Percentiles rank a stretch among this genome's conserved stretches.
Evolutionary conservation across 2,797 vertebrate genomes (phyloP).

Genomic region (Chromis chromis): DNA sequence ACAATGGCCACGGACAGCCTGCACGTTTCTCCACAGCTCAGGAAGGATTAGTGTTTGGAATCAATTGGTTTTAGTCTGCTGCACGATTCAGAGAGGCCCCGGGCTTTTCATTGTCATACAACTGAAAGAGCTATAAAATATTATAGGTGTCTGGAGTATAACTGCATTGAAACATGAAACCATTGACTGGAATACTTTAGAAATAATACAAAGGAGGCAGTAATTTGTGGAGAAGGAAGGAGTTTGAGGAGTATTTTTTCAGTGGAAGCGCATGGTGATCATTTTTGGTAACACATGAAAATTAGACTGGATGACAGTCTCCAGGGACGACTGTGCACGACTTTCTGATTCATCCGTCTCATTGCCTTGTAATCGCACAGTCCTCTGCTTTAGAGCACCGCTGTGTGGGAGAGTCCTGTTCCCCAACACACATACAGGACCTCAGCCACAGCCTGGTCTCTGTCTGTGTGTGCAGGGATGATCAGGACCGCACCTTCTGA

Average conservation of each 20-base stretch:
- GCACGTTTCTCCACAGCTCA: conserved; percentile 51
- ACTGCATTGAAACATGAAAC: not conserved
- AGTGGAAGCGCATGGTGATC: not conserved
- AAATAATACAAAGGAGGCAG: not conserved
- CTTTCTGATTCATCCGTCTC: not conserved
- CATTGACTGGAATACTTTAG: not conserved
- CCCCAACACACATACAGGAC: conserved; percentile 43
- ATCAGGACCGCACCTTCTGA: conserved; percentile 79
- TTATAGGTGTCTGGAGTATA: conserved; percentile 6
- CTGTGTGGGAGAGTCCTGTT: conserved; percentile 40
- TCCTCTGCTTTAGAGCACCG: conserved; percentile 22
- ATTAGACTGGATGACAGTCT: not conserved
- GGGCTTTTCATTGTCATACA: conserved; percentile 11
- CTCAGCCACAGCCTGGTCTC: conserved; percentile 57
- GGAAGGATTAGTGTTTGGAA: conserved; percentile 57
- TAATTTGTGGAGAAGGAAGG: not conserved
- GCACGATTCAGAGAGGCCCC: conserved; percentile 43
- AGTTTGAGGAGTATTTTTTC: not conserved
- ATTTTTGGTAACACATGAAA: no score
- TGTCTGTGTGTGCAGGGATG: conserved; percentile 69
- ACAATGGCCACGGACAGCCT: conserved; percentile 50
- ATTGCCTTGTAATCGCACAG: not conserved
- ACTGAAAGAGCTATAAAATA: conserved; percentile 18
- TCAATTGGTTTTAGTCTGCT: conserved; percentile 35
- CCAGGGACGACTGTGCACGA: not conserved